phyloP scores from a whole-genome alignment of 2,888 invertebrate species.

The Emesis russula region DNA sequence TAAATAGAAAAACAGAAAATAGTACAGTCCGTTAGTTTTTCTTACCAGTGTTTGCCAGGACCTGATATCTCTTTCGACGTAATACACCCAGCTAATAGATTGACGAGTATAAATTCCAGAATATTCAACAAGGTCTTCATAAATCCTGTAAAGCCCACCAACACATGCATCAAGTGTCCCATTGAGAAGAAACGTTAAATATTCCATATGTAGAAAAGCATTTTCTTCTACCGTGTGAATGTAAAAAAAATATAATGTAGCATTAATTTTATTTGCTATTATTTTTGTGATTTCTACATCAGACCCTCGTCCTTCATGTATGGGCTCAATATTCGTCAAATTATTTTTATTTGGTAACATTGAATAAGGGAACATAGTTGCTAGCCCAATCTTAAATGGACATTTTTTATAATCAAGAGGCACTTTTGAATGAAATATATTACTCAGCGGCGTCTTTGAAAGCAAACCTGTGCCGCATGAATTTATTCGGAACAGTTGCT shows the following conservation, averaged over 20 bases:
- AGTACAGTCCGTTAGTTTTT: constrained; percentile 91
- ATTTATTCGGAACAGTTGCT: constrained; percentile 86
- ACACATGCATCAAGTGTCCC: constrained; percentile 92
- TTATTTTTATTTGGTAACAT: no score
- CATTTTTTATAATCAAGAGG: constrained; percentile 91
- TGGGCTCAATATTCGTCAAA: no score
- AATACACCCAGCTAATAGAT: constrained; percentile 91
- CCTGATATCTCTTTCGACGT: constrained; percentile 89
- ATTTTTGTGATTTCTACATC: no score
- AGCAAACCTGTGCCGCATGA: constrained; percentile 89
- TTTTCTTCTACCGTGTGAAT: constrained; percentile 81
- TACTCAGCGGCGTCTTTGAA: constrained; percentile 48
- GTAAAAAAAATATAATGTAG: constrained; percentile 90
- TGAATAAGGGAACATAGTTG: constrained; percentile 90
- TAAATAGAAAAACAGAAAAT: constrained; percentile 92
- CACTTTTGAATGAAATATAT: constrained; percentile 90
- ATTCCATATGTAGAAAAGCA: constrained; percentile 75
- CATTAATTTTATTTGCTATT: no score
- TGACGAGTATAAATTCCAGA: constrained; percentile 92
- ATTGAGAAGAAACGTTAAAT: constrained; percentile 90
- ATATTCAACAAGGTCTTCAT: constrained; percentile 91
- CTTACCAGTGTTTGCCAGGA: constrained; percentile 91
- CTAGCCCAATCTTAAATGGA: constrained; percentile 91
- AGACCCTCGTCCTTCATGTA: no score
- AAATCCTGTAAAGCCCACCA: constrained; percentile 92